Evolutionary conservation across 2,888 invertebrate genomes (phyloP).

Genomic region (Ormyrus nitidulus): DNA sequence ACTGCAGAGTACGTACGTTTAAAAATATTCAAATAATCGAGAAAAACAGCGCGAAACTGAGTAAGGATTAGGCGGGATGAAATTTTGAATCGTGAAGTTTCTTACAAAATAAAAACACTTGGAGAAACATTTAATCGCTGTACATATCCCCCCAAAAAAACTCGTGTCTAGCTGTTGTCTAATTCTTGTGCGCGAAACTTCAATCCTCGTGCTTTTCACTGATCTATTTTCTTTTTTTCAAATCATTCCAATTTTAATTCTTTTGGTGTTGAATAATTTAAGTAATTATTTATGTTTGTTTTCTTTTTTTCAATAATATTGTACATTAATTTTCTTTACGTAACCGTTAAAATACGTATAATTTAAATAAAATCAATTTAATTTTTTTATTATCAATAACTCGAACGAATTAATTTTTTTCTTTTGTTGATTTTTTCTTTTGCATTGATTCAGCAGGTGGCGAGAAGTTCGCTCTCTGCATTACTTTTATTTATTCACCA

Average conservation of each 20-base stretch:
- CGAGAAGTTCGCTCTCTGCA: slow-evolving; percentile 10
- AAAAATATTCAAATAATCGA: slow-evolving; percentile 41
- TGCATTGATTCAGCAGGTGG: background rate
- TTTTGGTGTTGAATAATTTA: background rate
- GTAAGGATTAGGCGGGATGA: background rate
- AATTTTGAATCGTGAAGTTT: slow-evolving; percentile 29
- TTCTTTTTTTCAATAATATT: slow-evolving; percentile 7
- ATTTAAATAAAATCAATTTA: background rate
- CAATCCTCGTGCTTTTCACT: slow-evolving; percentile 34
- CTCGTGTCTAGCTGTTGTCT: slow-evolving; percentile 58
- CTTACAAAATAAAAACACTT: slow-evolving; percentile 7
- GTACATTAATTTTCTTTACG: slow-evolving; percentile 9
- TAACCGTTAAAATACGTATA: slow-evolving; percentile 30
- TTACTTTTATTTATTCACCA: slow-evolving; percentile 18
- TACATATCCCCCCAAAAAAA: slow-evolving; percentile 60
- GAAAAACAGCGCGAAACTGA: background rate
- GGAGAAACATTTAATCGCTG: slow-evolving; percentile 56
- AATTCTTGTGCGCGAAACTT: slow-evolving; percentile 31
- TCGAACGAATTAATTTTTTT: slow-evolving; percentile 14
- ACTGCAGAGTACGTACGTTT: slow-evolving; percentile 60
- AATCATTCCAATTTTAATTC: slow-evolving; percentile 23
- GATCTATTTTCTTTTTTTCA: slow-evolving; percentile 12
- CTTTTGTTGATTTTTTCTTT: slow-evolving; percentile 8
- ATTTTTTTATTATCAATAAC: background rate
- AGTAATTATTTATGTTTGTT: background rate